Evolutionary conservation across 2,113 vertebrate genomes (phyloP), one percentile per base, ranked within the genome.

Genomic region (Gymnorhina tibicen): DNA sequence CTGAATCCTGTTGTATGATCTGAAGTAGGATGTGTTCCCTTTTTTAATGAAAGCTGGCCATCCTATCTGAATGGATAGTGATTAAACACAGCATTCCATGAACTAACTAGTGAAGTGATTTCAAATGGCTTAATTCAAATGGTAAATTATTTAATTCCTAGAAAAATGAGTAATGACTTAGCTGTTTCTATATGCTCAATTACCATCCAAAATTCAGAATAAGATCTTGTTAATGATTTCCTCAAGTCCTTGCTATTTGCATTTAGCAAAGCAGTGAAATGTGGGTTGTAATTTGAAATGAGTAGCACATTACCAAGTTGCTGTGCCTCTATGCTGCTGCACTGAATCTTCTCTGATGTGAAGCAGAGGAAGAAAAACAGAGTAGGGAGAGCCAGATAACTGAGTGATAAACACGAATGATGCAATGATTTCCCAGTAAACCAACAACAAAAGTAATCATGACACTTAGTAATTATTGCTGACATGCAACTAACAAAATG

Each of bases 81-180:
- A 80, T 87, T 74, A 89, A 81, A 67, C 59, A 78, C 16, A 77
- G 16, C 27, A 22, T 69, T 63, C 56, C 32, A 9, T 76, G 60
- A 88, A 37, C 59, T 76, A 62, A 87, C 63, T 24, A 56, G 27
- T 52, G 81, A 87, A 82, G 47, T 62, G 55, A 56, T 84, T 88
- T 86, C 64, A 80, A 86, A 91, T 62, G 49, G 50, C 41, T 88
- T 81, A 18, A 80, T 85, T 92, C 13, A 3, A 92, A 62, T 59
- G 9, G 52, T 72, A 58, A 91, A 74, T 84, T 86, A 84, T 73
- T 88, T 94, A 56, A 79, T 84, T 89, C 35, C 27, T 89, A 63
- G 22, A 52, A 80, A 93, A 95, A 67, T 46, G 17, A 81, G 27
- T 58, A 79, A 84, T 28, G 44, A 88, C 59, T 88, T 87, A 22